phyloP scores from a whole-genome alignment of 1,140 invertebrate species.

The Globodera rostochiensis region DNA sequence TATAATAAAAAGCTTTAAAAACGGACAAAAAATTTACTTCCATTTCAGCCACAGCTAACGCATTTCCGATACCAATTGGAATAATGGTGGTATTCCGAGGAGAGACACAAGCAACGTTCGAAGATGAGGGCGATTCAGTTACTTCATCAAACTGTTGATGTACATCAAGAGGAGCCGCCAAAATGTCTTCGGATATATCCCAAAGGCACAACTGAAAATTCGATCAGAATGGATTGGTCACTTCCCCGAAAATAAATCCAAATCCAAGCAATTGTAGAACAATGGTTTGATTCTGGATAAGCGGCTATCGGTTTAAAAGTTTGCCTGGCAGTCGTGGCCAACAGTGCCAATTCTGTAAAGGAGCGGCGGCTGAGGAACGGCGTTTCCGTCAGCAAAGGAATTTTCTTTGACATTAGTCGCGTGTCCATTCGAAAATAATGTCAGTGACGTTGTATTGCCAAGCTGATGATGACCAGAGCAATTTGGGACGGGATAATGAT shows the following conservation, averaged over 20 bases:
- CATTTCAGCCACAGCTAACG: slow-evolving; percentile 20
- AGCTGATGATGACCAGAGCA: background rate
- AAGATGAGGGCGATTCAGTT: background rate
- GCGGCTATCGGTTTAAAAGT: background rate
- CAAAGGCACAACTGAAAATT: slow-evolving; percentile 84
- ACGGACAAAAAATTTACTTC: slow-evolving; percentile 33
- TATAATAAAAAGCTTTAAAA: slow-evolving; percentile 5
- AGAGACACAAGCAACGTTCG: background rate
- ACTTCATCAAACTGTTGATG: background rate
- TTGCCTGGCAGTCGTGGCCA: slow-evolving; percentile 82
- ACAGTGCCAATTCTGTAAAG: slow-evolving; percentile 88
- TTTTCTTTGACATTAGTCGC: background rate
- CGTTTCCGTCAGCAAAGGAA: slow-evolving; percentile 14
- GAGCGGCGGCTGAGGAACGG: slow-evolving; percentile 25
- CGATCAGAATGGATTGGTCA: no score
- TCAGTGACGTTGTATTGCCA: background rate
- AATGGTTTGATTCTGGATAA: no score
- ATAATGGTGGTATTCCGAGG: slow-evolving; percentile 36
- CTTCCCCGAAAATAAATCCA: no score
- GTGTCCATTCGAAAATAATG: background rate
- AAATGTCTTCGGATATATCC: slow-evolving; percentile 93
- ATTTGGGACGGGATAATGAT: background rate
- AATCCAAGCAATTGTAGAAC: background rate
- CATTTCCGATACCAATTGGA: slow-evolving; percentile 34
- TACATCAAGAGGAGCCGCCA: background rate